Evolutionary conservation across 2,888 invertebrate species (phyloP), one percentile per base, ranked within the genome.

Genomic region (Nasonovia ribisnigri): DNA sequence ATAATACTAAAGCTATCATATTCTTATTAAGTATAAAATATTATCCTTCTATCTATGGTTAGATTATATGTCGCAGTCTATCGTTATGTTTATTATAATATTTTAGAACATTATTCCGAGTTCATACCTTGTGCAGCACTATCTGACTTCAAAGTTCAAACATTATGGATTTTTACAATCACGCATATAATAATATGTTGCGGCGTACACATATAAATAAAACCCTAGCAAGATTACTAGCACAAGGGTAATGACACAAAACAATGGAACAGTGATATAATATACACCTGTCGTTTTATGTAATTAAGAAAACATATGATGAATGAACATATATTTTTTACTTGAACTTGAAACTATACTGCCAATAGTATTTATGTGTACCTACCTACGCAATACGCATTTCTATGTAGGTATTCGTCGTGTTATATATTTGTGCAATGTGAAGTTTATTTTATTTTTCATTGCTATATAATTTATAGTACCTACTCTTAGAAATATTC

Each of bases 251-350:
- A 92, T 92, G 92, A 92, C 92, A 92, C 77, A 92, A 92, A 92
- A 92, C 92, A 92, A 92, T 92, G 67, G 92, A 92, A 92, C 54
- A 54, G 92, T 92, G 88, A 92, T 92, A 92, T 92, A 92, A 92
- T 92, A 92, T 92, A 88, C 92, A 92, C 92, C 67, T 92, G 88
- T 88, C 92, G 92, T 92, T 92, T 88, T 87, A 88, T 92, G 92
- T 88, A 92, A 92, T 92, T 88, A 77, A 92, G 88, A 92, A 92
- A 92, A 92, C 51, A 48, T 92, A 86, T 54, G 92, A 92, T 54
- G 92, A 92, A 92, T 88, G 88, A 92, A 92, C 88, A 88, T 77
- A 77, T 77, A 88, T 5, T 77, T 51, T 92, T 88, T 92, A 88
- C 88, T 92, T 29, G 88, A 88, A 92, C 67, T 88, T 77, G 16